phyloP scores from a whole-genome alignment of 2,888 invertebrate genomes.

The Ophion ellenae region DNA sequence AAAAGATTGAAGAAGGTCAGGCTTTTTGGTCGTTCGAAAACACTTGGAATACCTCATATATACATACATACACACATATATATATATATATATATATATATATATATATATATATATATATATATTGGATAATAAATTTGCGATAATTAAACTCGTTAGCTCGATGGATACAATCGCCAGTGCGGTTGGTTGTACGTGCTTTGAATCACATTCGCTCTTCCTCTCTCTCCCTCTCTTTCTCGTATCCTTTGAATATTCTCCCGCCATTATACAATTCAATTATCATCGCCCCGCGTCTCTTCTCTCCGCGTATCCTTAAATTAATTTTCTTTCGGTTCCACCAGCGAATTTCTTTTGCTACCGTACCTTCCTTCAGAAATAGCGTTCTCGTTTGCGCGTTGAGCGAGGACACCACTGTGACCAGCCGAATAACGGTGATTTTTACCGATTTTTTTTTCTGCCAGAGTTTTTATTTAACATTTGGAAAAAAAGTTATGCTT shows the following conservation, averaged over 20 bases:
- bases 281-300: not conserved
- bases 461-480: no score
- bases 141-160: slow-evolving; percentile 59
- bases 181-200: slow-evolving; percentile 33
- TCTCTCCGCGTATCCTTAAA: not conserved
- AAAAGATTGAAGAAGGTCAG: no score
- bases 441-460: no score
- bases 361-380: slow-evolving; percentile 15
- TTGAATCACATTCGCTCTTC: slow-evolving; percentile 19
- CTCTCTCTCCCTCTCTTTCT: not conserved
- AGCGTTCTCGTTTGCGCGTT: not conserved
- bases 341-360: not conserved
- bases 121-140: slow-evolving; percentile 49
- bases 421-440: no score
- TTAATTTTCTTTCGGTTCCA: not conserved
- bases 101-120: not conserved
- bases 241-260: slow-evolving; percentile 43
- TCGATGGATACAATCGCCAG: slow-evolving; percentile 11
- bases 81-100: no score
- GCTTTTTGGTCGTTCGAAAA: no score
- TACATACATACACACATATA: no score
- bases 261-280: slow-evolving; percentile 23
- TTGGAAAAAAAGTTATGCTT: no score
- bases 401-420: no score
- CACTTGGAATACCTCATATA: no score